Conservation (phyloP, 2,797 vertebrate genomes). For the Acropternis orthonyx region DNA sequence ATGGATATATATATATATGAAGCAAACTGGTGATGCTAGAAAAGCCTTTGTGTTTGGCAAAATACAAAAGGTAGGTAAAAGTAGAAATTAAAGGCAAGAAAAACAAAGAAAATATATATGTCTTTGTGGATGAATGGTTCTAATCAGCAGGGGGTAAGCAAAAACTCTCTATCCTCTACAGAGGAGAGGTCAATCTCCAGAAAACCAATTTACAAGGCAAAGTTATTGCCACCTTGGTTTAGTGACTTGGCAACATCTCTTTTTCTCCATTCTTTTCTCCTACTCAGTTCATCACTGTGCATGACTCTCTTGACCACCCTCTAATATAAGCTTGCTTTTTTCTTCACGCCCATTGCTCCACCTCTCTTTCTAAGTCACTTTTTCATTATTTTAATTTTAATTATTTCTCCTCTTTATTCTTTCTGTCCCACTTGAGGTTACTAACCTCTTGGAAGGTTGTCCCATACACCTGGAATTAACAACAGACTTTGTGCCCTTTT, state of each 20-base stretch:
- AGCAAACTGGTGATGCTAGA: background rate
- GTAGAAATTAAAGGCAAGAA: background rate
- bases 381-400: background rate
- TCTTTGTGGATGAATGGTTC: background rate
- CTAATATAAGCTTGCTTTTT: background rate
- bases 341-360: background rate
- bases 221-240: background rate
- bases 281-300: background rate
- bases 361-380: background rate
- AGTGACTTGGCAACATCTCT: background rate
- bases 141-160: background rate
- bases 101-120: background rate
- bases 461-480: background rate
- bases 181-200: background rate
- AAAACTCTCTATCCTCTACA: background rate
- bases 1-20: background rate
- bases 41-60: background rate
- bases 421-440: background rate
- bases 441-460: background rate
- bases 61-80: background rate
- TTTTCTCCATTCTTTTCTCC: background rate
- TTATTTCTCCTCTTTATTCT: background rate
- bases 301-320: background rate
- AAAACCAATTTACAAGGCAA: background rate
- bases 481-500: background rate